phyloP scores from a whole-genome alignment of 1,140 invertebrate species.

The Listronotus bonariensis region DNA sequence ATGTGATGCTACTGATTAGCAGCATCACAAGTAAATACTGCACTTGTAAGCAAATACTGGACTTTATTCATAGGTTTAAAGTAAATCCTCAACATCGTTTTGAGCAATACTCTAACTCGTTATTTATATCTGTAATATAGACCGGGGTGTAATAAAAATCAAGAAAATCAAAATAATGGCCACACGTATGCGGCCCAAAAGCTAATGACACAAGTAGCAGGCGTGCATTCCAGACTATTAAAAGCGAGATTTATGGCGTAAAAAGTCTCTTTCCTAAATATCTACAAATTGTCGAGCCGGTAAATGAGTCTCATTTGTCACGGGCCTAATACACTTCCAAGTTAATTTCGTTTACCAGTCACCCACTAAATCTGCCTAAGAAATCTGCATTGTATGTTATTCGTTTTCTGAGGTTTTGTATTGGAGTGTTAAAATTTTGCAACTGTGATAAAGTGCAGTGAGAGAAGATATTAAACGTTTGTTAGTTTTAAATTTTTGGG shows the following conservation, averaged over 20 bases:
- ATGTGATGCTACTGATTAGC: too few species aligned
- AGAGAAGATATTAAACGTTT: background rate
- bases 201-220: slow-evolving; percentile 45
- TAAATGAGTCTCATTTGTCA: slow-evolving; percentile 56
- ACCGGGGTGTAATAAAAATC: slow-evolving; percentile 33
- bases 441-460: background rate
- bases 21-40: too few species aligned
- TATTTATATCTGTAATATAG: slow-evolving; percentile 21
- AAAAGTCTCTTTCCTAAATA: slow-evolving; percentile 54
- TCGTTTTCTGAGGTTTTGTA: slow-evolving; percentile 35
- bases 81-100: background rate
- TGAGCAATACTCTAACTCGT: slow-evolving; percentile 10
- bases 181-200: slow-evolving; percentile 25
- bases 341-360: slow-evolving; percentile 48
- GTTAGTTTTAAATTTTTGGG: too few species aligned
- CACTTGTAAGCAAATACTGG: too few species aligned
- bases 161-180: slow-evolving; percentile 40
- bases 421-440: slow-evolving; percentile 1
- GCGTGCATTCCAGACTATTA: slow-evolving; percentile 52
- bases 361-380: slow-evolving; percentile 51
- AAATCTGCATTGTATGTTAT: slow-evolving; percentile 49
- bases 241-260: slow-evolving; percentile 54
- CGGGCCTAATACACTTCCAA: slow-evolving; percentile 52
- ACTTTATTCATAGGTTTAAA: too few species aligned
- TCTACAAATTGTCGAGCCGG: slow-evolving; percentile 57